Conservation (phyloP, 2,113 vertebrate genomes). For the Crotalus tigris region DNA sequence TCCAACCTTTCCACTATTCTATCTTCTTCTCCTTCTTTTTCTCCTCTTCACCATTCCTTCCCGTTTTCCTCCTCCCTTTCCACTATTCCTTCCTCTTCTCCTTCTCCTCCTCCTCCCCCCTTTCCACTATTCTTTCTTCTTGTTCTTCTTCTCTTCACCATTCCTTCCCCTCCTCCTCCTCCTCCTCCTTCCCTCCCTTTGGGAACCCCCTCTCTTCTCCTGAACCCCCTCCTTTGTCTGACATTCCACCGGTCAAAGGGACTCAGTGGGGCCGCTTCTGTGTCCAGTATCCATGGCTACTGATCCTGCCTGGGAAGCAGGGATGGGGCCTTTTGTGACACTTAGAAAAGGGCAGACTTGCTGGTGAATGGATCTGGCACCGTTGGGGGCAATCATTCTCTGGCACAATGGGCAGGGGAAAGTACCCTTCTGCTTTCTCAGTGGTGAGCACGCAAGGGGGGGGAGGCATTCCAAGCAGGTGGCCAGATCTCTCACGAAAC, state of each 20-base stretch:
- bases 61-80: rapidly evolving
- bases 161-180: not conserved
- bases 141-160: not conserved
- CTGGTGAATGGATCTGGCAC: not conserved
- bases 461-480: not conserved
- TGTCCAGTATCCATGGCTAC: conserved; percentile 66
- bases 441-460: not conserved
- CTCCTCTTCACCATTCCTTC: no score
- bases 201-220: not conserved
- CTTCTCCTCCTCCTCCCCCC: not conserved
- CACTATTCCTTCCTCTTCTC: no score
- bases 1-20: no score
- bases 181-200: not conserved
- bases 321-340: conserved; percentile 40
- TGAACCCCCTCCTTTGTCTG: conserved; percentile 54
- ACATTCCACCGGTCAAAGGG: conserved; percentile 59
- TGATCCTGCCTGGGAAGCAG: conserved; percentile 47
- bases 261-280: conserved; percentile 60
- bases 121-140: not conserved
- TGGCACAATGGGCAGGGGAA: not conserved
- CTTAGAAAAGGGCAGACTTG: rapidly evolving
- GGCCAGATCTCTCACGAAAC: not conserved
- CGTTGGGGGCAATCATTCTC: not conserved
- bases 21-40: rapidly evolving
- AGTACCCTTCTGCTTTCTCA: rapidly evolving